Base-by-base conservation (phyloP, 2,888 invertebrate species). In the Brenthis ino region DNA sequence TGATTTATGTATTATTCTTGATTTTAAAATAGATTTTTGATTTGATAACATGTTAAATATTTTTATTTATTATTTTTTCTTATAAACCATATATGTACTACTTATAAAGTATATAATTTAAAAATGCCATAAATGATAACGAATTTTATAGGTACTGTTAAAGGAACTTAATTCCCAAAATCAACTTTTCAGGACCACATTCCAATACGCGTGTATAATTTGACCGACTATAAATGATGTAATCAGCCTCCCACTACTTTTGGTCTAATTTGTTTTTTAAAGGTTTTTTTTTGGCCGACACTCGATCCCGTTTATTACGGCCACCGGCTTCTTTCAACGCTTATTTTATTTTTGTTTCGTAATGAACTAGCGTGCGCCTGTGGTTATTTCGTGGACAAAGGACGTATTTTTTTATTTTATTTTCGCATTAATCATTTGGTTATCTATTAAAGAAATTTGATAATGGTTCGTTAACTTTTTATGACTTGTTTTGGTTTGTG, bases 221-320 rank as follows among this genome's bases (percentile, higher is more conserved):
- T 64, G 60, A 53, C 64, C 64, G 70, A 55, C 50, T 51, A 57
- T 70, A 65, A 68, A 64, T 71, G 60, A 71, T 71, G 71, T 71
- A 72, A 68, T 68, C 68, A 70, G 68, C 69, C 68, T 71, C 74
- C 71, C 64, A 64, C 70, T 50, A 70, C 65, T 67, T 48, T 63
- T 47, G 67, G 67, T 70, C 70, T 71, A 71, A 72, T 75, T 72
- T 68, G 69, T 74, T 76, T 65, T 69, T 67, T 57, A 64, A 66
- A 61, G 58, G 47, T 14, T 50, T 65, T 72, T 70, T 74, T 75
- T 73, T 72, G 57, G 57, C 53, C 71, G 80, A 77, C 80, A 82
- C 80, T 76, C 75, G 79, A 82, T 81, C 78, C 73, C 81, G 76
- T 81, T 83, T 78, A 78, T 83, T 80, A 77, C 75, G 76, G 74